Conservation (phyloP, 2,888 invertebrate species). For the Trisateles emortualis region DNA sequence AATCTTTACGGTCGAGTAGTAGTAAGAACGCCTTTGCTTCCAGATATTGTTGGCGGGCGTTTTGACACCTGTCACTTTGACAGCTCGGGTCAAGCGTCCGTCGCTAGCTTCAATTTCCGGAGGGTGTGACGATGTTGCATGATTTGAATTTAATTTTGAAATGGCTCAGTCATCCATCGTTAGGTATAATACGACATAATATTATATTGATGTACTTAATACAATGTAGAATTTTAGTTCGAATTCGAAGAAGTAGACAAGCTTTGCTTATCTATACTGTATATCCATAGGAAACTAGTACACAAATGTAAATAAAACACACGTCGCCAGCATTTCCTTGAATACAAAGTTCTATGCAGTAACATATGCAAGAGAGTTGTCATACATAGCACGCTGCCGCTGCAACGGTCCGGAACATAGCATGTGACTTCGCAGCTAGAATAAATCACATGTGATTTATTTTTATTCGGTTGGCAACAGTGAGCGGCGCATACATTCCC, state of each 20-base stretch:
- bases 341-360: slow-evolving; percentile 55
- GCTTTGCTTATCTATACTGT: no score
- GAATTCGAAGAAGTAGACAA: no score
- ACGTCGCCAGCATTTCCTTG: slow-evolving; percentile 39
- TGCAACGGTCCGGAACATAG: slow-evolving; percentile 62
- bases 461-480: slow-evolving; percentile 81
- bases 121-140: slow-evolving; percentile 59
- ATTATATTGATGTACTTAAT: no score
- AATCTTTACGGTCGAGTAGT: slow-evolving; percentile 47
- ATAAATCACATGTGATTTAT: slow-evolving; percentile 86
- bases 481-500: slow-evolving; percentile 61
- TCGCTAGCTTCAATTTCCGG: slow-evolving; percentile 80
- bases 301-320: slow-evolving; percentile 33
- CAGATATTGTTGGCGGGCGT: slow-evolving; percentile 57
- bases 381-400: slow-evolving; percentile 58
- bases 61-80: slow-evolving; percentile 78
- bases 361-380: slow-evolving; percentile 54
- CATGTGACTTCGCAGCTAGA: slow-evolving; percentile 67
- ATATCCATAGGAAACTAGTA: no score
- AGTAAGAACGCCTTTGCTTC: slow-evolving; percentile 30
- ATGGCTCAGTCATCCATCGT: slow-evolving; percentile 47
- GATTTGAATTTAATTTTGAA: slow-evolving; percentile 77
- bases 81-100: slow-evolving; percentile 75
- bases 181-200: background rate
- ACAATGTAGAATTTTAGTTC: no score